phyloP scores from a whole-genome alignment of 2,797 vertebrate species.

The Enteromius thamalakanensis region DNA sequence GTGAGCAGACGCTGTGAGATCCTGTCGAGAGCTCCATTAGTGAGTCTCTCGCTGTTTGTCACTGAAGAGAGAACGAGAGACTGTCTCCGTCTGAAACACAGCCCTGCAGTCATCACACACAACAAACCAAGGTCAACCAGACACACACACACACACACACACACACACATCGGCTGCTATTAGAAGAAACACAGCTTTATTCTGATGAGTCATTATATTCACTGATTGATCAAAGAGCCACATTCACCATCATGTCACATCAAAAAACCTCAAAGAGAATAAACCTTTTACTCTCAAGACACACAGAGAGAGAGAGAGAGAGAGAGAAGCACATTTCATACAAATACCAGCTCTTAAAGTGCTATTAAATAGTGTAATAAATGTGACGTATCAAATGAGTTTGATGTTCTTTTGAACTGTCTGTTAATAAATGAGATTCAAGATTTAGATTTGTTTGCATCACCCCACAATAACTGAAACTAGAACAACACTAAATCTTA shows the following conservation, averaged over 20 bases:
- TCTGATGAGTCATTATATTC: slow-evolving; percentile 4
- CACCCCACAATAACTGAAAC: neutral
- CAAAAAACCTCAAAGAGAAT: neutral
- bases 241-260: neutral
- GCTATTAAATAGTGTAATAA: neutral
- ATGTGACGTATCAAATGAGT: neutral
- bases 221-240: neutral
- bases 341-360: neutral
- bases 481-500: no score
- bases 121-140: slow-evolving; percentile 46
- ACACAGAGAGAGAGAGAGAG: no score
- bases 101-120: slow-evolving; percentile 44
- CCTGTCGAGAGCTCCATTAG: neutral
- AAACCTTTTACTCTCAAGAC: neutral
- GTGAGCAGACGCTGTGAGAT: neutral
- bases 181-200: neutral
- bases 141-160: neutral
- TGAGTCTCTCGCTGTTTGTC: neutral
- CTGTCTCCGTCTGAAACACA: slow-evolving; percentile 35
- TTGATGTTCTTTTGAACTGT: neutral
- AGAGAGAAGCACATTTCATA: neutral
- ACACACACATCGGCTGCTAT: neutral
- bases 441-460: neutral
- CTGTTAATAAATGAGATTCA: neutral
- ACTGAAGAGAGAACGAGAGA: neutral